Percentiles rank a stretch among this genome's conserved stretches.
Conservation (phyloP, 2,113 vertebrate genomes). For the Percina caprodes region DNA sequence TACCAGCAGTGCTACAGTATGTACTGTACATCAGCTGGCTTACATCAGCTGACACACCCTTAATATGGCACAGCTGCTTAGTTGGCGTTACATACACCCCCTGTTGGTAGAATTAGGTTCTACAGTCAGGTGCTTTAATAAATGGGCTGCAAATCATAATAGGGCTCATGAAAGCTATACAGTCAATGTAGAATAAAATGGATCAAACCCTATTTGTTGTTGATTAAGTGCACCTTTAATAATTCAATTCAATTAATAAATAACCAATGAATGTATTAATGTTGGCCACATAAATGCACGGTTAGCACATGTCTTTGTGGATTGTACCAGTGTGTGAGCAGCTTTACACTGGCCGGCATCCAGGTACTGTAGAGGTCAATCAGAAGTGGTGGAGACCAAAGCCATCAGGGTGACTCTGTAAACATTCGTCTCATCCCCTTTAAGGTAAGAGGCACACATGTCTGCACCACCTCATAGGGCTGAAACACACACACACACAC, state of each 20-base stretch:
- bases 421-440: slow-evolving; percentile 84
- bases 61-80: slow-evolving; percentile 9
- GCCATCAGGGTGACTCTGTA: slow-evolving; percentile 85
- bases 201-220: background rate
- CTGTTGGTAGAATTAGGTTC: slow-evolving; percentile 36
- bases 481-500: slow-evolving; percentile 66
- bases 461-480: slow-evolving; percentile 83
- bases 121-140: background rate
- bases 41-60: slow-evolving; percentile 40
- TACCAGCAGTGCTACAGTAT: slow-evolving; percentile 32
- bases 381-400: slow-evolving; percentile 33
- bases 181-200: background rate
- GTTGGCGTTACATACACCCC: background rate
- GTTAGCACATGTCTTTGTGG: background rate
- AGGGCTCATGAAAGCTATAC: background rate
- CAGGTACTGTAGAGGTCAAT: slow-evolving; percentile 43
- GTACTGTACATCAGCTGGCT: slow-evolving; percentile 40
- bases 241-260: background rate
- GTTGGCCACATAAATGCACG: background rate
- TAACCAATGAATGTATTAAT: background rate
- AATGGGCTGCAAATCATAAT: background rate
- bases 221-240: slow-evolving; percentile 3
- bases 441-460: slow-evolving; percentile 84
- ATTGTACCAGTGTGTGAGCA: background rate
- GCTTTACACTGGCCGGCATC: slow-evolving; percentile 14